Base-by-base conservation (phyloP, 2,888 invertebrate species). In the Andrena praecox region DNA sequence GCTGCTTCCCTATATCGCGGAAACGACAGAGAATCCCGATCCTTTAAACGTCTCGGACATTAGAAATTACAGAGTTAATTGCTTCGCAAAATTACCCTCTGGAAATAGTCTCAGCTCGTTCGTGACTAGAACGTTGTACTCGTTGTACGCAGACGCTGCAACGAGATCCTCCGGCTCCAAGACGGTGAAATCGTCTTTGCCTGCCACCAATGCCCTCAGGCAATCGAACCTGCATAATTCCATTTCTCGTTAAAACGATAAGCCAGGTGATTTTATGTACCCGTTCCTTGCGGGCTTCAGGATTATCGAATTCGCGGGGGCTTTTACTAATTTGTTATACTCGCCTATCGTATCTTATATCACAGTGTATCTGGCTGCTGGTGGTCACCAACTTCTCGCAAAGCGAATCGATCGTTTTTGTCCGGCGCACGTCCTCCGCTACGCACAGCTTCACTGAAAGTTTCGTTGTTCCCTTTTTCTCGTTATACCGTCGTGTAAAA, bases 111-210 rank as follows among this genome's bases (percentile, higher is more conserved):
- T 94, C 54, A 97, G 91, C 91, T 97, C 97, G 86, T 96, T 96
- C 3, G 97, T 96, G 77, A 97, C 95, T 68, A 97, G 94, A 52
- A 97, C 95, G 29, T 96, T 96, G 0, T 96, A 94, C 75, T 95
- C 94, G 0, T 96, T 95, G 95, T 96, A 97, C 73, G 95, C 95
- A 0, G 96, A 96, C 0, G 97, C 96, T 5, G 95, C 94, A 56
- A 98, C 95, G 89, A 98, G 95, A 93, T 98, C 98, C 91, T 98
- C 98, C 0, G 98, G 96, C 71, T 97, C 96, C 90, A 98, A 96
- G 12, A 97, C 96, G 0, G 97, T 96, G 90, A 98, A 97, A 93
- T 99, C 98, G 0, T 97, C 98, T 0, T 96, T 95, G 0, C 97
- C 97, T 89, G 96, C 96, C 75, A 96, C 95, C 88, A 99, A 96